Evolutionary conservation across 2,888 invertebrate genomes (phyloP).

Genomic region (Drosophila flavopinicola): DNA sequence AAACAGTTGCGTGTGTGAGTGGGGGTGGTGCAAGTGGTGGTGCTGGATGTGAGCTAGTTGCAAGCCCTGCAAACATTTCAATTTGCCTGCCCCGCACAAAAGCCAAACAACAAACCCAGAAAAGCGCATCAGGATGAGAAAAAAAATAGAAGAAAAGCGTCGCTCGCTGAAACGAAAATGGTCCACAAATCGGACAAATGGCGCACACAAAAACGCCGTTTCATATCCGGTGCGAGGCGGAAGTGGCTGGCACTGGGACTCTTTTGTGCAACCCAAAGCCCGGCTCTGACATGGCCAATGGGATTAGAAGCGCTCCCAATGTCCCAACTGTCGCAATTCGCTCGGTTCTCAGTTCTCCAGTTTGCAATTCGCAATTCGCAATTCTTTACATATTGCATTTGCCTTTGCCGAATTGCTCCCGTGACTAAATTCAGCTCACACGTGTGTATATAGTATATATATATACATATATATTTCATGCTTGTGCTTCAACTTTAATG

Average conservation of each 20-base stretch:
- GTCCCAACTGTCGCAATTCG: slow-evolving; percentile 21
- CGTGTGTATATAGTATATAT: background rate
- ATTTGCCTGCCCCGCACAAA: slow-evolving; percentile 74
- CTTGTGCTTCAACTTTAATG: background rate
- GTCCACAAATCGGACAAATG: slow-evolving; percentile 78
- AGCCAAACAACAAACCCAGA: slow-evolving; percentile 66
- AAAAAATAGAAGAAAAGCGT: background rate
- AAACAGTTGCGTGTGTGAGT: too few relatives aligned
- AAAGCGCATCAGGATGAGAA: slow-evolving; percentile 23
- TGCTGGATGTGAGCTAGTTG: slow-evolving; percentile 27
- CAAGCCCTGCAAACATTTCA: slow-evolving; percentile 72
- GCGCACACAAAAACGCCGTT: slow-evolving; percentile 65
- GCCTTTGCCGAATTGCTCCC: background rate
- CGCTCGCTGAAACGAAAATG: slow-evolving; percentile 61
- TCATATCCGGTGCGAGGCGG: slow-evolving; percentile 71
- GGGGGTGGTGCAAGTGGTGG: background rate
- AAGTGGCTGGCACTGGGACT: slow-evolving; percentile 61
- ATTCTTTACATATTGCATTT: slow-evolving; percentile 17
- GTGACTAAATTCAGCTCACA: background rate
- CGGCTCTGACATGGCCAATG: slow-evolving; percentile 40
- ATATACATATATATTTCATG: background rate
- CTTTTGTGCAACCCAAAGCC: slow-evolving; percentile 57
- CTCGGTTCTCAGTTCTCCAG: background rate
- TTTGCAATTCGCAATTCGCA: slow-evolving; percentile 4
- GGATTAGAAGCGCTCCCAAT: slow-evolving; percentile 43